A percentile compares a stretch with the other conserved stretches of the same genome.
phyloP scores from a whole-genome alignment of 2,888 invertebrate genomes.

The Eumacrocentrus americanus region DNA sequence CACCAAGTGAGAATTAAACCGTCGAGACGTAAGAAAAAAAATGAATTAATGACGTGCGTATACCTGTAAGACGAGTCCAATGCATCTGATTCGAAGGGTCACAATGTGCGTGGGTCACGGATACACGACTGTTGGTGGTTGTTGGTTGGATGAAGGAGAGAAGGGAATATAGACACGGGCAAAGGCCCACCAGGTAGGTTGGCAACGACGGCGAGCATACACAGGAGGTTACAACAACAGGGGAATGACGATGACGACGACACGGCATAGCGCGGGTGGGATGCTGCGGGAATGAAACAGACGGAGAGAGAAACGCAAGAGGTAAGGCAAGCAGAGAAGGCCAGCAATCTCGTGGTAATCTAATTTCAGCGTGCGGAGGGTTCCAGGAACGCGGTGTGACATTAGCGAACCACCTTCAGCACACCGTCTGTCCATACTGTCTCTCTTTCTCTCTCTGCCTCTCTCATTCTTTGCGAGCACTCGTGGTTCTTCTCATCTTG shows the following conservation, averaged over 20 bases:
- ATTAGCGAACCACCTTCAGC: slow-evolving; percentile 51
- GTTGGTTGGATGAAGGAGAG: no score
- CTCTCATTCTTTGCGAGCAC: no score
- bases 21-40: neutral
- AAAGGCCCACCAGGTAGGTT: slow-evolving; percentile 42
- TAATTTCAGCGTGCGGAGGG: slow-evolving; percentile 59
- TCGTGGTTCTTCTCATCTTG: slow-evolving; percentile 35
- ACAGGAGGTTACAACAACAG: slow-evolving; percentile 30
- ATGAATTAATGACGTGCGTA: neutral
- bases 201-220: slow-evolving; percentile 31
- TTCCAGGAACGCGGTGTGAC: slow-evolving; percentile 58
- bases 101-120: slow-evolving; percentile 22
- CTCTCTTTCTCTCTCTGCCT: slow-evolving; percentile 10
- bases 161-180: no score
- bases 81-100: slow-evolving; percentile 21
- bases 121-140: slow-evolving; percentile 18
- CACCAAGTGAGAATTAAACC: no score
- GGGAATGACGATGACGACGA: neutral
- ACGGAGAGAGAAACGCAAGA: slow-evolving; percentile 26
- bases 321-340: slow-evolving; percentile 37
- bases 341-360: slow-evolving; percentile 59
- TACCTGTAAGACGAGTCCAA: slow-evolving; percentile 12
- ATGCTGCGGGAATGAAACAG: slow-evolving; percentile 11
- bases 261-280: slow-evolving; percentile 12
- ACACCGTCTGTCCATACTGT: slow-evolving; percentile 24